Evolutionary conservation across 2,797 vertebrate species (phyloP).

Genomic region (Eurystomus glaucurus): DNA sequence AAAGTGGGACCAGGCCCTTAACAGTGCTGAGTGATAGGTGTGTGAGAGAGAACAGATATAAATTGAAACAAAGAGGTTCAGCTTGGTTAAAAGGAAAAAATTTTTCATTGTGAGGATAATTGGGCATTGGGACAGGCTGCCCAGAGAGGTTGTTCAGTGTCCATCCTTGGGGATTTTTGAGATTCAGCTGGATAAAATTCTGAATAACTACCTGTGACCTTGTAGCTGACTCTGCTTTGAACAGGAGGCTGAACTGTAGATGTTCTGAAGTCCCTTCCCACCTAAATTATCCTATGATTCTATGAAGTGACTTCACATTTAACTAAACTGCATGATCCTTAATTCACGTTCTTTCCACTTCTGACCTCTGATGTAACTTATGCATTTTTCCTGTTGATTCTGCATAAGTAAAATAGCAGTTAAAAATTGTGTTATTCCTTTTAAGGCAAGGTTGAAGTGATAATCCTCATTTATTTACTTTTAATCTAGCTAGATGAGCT

Average conservation of each 20-base stretch:
- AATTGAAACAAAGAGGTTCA: neutral
- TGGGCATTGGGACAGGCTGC: neutral
- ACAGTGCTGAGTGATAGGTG: too few relatives aligned
- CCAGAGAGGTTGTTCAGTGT: neutral
- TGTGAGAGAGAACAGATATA: neutral
- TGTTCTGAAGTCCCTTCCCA: neutral
- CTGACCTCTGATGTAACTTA: neutral
- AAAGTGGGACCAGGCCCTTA: neutral
- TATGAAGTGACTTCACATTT: accelerated
- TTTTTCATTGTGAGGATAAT: neutral
- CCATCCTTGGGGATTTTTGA: neutral
- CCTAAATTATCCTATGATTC: neutral
- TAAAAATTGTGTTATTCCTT: neutral
- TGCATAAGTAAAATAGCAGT: neutral
- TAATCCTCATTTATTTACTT: neutral
- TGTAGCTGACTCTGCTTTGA: neutral
- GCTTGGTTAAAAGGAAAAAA: neutral
- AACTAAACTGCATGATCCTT: neutral
- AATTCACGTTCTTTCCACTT: neutral
- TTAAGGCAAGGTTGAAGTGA: neutral
- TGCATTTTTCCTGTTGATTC: neutral
- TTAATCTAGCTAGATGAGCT: neutral
- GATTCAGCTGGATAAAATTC: neutral
- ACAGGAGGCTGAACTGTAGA: neutral
- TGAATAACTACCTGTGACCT: neutral